Conservation (phyloP, 2,113 vertebrate genomes). For the Varanus salvator region DNA sequence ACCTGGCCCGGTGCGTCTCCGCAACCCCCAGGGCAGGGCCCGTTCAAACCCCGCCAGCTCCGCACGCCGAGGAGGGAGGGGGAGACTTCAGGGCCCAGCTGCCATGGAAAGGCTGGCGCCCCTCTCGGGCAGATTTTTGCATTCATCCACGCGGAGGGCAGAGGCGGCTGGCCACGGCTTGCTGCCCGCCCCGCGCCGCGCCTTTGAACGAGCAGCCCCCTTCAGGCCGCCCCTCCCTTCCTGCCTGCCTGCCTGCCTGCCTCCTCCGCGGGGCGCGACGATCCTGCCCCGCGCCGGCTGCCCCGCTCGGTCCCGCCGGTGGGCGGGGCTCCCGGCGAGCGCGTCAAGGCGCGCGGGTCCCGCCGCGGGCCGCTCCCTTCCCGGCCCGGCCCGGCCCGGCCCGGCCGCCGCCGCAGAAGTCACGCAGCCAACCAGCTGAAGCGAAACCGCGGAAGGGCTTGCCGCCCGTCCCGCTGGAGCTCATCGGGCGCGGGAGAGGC, state of each 20-base stretch:
- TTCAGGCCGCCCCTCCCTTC: no score
- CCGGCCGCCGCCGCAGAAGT: background rate
- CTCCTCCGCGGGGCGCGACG: background rate
- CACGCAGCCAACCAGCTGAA: background rate
- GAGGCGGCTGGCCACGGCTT: background rate
- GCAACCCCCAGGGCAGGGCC: slow-evolving; percentile 73
- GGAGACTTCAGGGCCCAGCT: slow-evolving; percentile 62
- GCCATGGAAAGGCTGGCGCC: background rate
- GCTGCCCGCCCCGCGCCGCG: no score
- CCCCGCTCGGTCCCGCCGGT: no score
- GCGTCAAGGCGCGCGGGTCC: no score
- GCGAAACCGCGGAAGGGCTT: background rate
- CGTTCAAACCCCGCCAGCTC: slow-evolving; percentile 73
- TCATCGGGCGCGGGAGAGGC: background rate
- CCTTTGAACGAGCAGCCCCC: no score
- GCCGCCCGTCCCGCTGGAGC: background rate
- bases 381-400: background rate
- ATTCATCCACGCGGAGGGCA: background rate
- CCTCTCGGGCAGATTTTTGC: slow-evolving; percentile 7
- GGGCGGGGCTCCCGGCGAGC: background rate
- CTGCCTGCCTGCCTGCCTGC: no score
- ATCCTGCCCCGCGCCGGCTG: background rate
- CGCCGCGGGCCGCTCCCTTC: no score
- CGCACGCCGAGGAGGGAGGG: slow-evolving; percentile 57
- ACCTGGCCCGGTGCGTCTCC: slow-evolving; percentile 77